Evolutionary conservation across 23 tunicate species (phyloP), one percentile per base, ranked within the genome.

Genomic region (Styela plicata): DNA sequence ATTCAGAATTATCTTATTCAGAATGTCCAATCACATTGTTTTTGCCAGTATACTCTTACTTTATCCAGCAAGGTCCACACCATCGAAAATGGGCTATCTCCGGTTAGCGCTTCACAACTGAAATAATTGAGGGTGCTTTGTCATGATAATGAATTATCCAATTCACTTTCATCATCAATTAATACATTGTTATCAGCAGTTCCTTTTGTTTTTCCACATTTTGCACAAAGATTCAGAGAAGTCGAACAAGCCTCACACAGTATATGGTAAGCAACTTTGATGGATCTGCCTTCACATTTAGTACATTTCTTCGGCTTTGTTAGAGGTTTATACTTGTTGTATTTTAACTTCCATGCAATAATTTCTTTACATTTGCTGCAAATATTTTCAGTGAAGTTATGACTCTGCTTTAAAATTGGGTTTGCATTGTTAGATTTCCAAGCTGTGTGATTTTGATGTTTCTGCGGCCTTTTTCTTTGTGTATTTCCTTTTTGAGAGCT

Each of bases 291-390:
- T 27, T 76, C 81, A 29, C 81, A 76, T 76, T 76, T 76, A 5
- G 81, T 76, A 31, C 81, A 76, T 53, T 76, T 76, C 25, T 53
- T 76, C 10, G 81, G 66, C 44, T 76, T 76, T 44, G 81, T 44
- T 7, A 76, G 66, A 52, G 81, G 81, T 29, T 76, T 76, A 27
- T 76, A 76, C 65, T 76, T 76, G 65, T 76, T 76, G 81, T 76
- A 76, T 57, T 76, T 76, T 16, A 76, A 24, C 24, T 76, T 76
- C 81, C 81, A 76, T 44, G 37, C 67, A 29, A 76, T 76, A 13
- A 76, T 0, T 44, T 76, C 67, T 44, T 22, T 33, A 53, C 81
- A 76, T 76, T 76, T 76, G 16, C 7, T 25, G 53, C 81, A 76
- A 23, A 76, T 22, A 24, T 29, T 53, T 20, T 53, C 27, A 10